Percentiles rank a stretch among this genome's conserved stretches.
Evolutionary conservation across 2,113 vertebrate species (phyloP).

Genomic region (Acanthochromis polyacanthus): DNA sequence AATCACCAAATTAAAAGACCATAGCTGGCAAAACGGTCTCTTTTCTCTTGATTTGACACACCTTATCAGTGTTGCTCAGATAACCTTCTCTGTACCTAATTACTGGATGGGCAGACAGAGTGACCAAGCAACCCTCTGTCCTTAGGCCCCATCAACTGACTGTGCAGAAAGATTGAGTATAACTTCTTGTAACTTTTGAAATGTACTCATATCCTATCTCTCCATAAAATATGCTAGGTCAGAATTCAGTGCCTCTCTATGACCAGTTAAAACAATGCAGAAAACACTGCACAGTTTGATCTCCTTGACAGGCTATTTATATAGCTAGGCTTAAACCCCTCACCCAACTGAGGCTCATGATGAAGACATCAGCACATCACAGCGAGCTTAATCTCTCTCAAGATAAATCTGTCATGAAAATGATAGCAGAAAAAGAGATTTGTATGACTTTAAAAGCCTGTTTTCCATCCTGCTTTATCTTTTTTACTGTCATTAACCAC

Average conservation of each 20-base stretch:
- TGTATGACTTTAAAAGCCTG: constrained; percentile 44
- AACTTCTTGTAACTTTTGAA: constrained; percentile 9
- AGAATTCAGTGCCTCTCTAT: constrained; percentile 17
- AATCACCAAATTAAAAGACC: too few relatives aligned
- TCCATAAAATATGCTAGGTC: constrained; percentile 18
- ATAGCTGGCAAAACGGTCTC: too few relatives aligned
- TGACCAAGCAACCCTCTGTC: neutral
- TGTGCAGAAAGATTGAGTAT: neutral
- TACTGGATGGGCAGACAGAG: neutral
- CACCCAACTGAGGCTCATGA: constrained; percentile 32
- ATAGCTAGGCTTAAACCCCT: constrained; percentile 41
- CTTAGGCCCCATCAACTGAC: neutral
- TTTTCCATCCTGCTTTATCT: constrained; percentile 43
- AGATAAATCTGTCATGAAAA: constrained; percentile 64
- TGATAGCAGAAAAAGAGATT: constrained; percentile 28
- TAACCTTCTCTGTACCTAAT: neutral
- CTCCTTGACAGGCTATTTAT: constrained; percentile 58
- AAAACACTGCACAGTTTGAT: constrained; percentile 51
- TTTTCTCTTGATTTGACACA: too few relatives aligned
- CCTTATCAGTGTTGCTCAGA: neutral
- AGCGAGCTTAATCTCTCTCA: constrained; percentile 44
- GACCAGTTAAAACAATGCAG: constrained; percentile 46
- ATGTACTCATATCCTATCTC: neutral
- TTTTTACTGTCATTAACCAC: constrained; percentile 9
- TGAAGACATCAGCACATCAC: constrained; percentile 57